Evolutionary conservation across 2,113 vertebrate species (phyloP).

Genomic region (Leucoraja erinaceus): DNA sequence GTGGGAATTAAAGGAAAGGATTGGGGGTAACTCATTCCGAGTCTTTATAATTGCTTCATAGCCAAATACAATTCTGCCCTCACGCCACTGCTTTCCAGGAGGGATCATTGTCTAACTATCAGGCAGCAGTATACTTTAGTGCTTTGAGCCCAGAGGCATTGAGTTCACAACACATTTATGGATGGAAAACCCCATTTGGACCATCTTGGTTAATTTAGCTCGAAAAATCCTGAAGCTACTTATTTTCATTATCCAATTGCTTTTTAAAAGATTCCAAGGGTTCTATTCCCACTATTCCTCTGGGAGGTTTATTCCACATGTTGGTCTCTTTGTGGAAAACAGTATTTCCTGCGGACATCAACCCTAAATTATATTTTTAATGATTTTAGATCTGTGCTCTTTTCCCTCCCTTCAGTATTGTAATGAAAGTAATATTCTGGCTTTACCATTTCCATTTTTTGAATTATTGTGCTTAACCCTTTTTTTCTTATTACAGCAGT

Average conservation of each 20-base stretch:
- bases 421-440: not conserved
- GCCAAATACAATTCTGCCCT: not conserved
- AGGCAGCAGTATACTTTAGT: not conserved
- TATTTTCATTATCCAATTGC: not conserved
- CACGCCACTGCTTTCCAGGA: not conserved
- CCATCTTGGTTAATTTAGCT: not conserved
- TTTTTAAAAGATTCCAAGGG: not conserved
- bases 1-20: too few relatives aligned
- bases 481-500: not conserved
- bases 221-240: not conserved
- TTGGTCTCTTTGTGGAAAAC: not conserved
- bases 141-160: not conserved
- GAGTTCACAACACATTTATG: not conserved
- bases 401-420: not conserved
- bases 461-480: not conserved
- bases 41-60: not conserved
- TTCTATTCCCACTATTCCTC: not conserved
- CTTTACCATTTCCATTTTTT: not conserved
- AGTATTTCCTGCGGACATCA: not conserved
- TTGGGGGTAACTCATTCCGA: not conserved
- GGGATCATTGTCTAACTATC: not conserved
- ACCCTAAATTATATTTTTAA: not conserved
- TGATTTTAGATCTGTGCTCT: not conserved
- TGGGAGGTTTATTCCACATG: not conserved
- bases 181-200: not conserved